Evolutionary conservation across 2,888 invertebrate species (phyloP).

Genomic region (Elmis aenea): DNA sequence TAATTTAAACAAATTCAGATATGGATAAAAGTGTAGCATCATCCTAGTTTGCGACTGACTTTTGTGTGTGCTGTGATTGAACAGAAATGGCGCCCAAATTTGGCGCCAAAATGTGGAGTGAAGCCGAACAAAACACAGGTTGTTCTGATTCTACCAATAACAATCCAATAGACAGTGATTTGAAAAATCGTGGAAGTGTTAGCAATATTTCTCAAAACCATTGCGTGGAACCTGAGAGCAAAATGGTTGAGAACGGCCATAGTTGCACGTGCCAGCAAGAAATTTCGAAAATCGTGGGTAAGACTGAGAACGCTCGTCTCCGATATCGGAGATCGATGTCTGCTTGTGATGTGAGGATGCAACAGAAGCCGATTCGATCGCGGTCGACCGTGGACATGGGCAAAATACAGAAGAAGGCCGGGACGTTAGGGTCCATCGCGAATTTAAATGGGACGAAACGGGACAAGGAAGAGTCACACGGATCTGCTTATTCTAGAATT

Average conservation of each 20-base stretch:
- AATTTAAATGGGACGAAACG: constrained; percentile 11
- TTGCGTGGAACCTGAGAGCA: too few species aligned
- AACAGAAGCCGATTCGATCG: constrained; percentile 13
- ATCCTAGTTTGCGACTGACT: too few species aligned
- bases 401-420: constrained; percentile 18
- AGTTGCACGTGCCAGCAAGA: constrained; percentile 7
- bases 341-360: constrained; percentile 30
- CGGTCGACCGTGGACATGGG: constrained; percentile 23
- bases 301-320: constrained; percentile 17
- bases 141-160: too few species aligned
- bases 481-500: constrained; percentile 28
- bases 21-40: too few species aligned
- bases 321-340: constrained; percentile 35
- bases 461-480: constrained; percentile 18
- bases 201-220: too few species aligned
- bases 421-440: constrained; percentile 14
- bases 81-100: constrained; percentile 21
- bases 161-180: too few species aligned
- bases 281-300: constrained; percentile 11
- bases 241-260: too few species aligned
- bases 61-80: too few species aligned
- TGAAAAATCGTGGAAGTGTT: too few species aligned
- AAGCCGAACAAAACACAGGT: constrained; percentile 4
- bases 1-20: too few species aligned
- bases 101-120: constrained; percentile 10